These are phyloP conservation scores for Empis stercorea DNA, from an alignment of 2,888 invertebrate genomes.

Conservation along the genomic window DNA sequence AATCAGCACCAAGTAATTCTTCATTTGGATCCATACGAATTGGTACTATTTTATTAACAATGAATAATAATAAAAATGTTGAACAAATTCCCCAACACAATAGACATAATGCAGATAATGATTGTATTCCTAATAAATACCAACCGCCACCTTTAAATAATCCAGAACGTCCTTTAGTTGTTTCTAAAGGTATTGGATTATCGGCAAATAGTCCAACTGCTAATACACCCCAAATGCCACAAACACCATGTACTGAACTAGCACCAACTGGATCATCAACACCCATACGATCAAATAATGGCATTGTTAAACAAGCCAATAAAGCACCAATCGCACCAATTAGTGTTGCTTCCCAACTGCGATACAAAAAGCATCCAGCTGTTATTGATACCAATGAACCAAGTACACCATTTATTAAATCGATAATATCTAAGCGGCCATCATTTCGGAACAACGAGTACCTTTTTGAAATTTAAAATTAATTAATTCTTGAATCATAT, in stretches of 20 bases:
- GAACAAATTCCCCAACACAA: constrained; percentile 58
- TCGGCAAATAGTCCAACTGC: constrained; percentile 84
- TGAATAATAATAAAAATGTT: constrained; percentile 62
- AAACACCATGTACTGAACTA: constrained; percentile 66
- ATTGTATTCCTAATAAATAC: constrained; percentile 75
- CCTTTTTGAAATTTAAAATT: constrained; percentile 21
- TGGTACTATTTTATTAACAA: constrained; percentile 62
- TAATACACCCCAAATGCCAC: constrained; percentile 64
- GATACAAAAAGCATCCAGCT: constrained; percentile 75
- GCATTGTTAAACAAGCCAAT: constrained; percentile 56
- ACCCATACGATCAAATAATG: constrained; percentile 60
- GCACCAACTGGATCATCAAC: constrained; percentile 84
- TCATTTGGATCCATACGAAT: constrained; percentile 78
- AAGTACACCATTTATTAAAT: constrained; percentile 77
- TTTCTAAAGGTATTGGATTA: constrained; percentile 65
- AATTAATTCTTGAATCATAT: neutral
- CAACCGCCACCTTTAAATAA: constrained; percentile 76
- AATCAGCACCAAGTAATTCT: constrained; percentile 78
- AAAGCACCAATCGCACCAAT: constrained; percentile 70
- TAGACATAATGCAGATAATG: constrained; percentile 57
- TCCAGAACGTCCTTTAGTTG: constrained; percentile 64
- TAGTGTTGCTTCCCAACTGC: constrained; percentile 73
- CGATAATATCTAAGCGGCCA: constrained; percentile 67
- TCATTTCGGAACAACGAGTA: constrained; percentile 54
- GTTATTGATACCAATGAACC: constrained; percentile 81